Evolutionary conservation across 2,797 vertebrate genomes (phyloP).

Genomic region (Darevskia mixta): DNA sequence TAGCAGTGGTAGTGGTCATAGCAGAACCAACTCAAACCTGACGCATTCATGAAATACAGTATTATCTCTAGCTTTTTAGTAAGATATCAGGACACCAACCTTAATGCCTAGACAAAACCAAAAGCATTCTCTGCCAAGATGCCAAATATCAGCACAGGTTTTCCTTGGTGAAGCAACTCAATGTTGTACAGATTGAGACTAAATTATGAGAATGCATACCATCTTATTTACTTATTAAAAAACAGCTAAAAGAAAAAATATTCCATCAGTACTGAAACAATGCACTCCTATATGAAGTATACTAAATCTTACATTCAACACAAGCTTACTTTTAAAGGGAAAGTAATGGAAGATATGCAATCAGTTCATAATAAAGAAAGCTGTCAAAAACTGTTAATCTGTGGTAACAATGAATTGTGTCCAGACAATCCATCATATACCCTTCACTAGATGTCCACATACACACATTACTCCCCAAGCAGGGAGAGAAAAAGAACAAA

Average conservation of each 20-base stretch:
- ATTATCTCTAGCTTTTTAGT: background rate
- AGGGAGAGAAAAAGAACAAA: background rate
- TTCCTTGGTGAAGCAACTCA: background rate
- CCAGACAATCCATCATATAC: background rate
- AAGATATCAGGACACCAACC: background rate
- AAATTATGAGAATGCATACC: background rate
- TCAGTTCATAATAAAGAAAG: slow-evolving; percentile 2
- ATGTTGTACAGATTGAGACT: background rate
- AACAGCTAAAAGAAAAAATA: background rate
- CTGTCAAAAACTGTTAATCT: slow-evolving; percentile 8
- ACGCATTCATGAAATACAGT: background rate
- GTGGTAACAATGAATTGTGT: background rate
- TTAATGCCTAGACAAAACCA: background rate
- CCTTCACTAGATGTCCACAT: background rate
- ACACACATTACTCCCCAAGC: background rate
- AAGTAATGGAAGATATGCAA: background rate
- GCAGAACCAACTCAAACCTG: background rate
- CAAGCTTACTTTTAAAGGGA: background rate
- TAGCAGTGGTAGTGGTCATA: background rate
- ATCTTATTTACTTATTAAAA: background rate
- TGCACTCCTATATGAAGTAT: slow-evolving; percentile 1
- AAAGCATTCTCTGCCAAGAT: background rate
- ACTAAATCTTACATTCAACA: background rate
- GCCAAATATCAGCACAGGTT: background rate
- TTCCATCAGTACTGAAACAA: slow-evolving; percentile 1